Conservation (phyloP, 2,888 invertebrate genomes). For the Cistogaster globosa region DNA sequence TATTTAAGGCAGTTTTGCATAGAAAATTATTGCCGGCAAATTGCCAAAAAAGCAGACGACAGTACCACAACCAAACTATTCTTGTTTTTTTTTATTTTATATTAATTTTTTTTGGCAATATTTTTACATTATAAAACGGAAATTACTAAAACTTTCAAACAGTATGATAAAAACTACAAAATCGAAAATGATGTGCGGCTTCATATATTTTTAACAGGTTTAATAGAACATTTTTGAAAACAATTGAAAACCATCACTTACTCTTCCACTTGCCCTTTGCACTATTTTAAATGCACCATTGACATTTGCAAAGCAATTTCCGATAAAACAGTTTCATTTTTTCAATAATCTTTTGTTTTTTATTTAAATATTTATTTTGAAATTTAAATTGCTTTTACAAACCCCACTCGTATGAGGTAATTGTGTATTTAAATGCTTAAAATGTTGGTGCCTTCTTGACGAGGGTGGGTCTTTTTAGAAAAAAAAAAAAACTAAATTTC, state of each 20-base stretch:
- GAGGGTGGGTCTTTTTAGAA: too few species aligned
- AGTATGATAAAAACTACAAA: constrained; percentile 26
- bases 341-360: background rate
- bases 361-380: constrained; percentile 1
- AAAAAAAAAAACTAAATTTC: too few species aligned
- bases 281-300: constrained; percentile 43
- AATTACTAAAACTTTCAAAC: constrained; percentile 45
- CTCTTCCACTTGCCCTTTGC: background rate
- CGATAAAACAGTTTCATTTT: constrained; percentile 31
- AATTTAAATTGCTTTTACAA: constrained; percentile 1
- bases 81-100: background rate
- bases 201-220: constrained; percentile 21
- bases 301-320: constrained; percentile 66
- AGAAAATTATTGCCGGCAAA: constrained; percentile 54
- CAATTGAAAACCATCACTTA: constrained; percentile 7
- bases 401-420: background rate
- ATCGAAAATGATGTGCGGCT: constrained; percentile 1
- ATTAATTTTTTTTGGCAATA: constrained; percentile 33
- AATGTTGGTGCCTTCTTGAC: too few species aligned
- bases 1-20: constrained; percentile 43
- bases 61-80: background rate
- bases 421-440: background rate
- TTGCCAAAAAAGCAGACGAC: constrained; percentile 56
- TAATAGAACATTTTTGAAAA: constrained; percentile 45
- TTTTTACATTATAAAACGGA: constrained; percentile 53